phyloP scores from a whole-genome alignment of 2,113 vertebrate species.

The Indicator maculatus region DNA sequence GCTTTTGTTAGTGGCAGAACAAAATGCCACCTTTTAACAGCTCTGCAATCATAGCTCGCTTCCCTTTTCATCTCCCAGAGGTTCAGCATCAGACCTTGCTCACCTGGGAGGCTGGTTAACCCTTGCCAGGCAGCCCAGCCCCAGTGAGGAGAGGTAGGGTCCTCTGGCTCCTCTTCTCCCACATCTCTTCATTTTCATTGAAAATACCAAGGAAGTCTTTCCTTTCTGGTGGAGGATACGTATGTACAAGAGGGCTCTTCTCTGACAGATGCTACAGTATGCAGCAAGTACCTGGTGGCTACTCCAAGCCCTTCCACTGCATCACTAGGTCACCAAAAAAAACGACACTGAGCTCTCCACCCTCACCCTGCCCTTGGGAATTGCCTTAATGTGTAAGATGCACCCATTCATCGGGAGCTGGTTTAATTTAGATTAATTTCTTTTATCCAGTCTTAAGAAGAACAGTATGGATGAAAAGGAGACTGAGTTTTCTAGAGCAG shows the following conservation, averaged over 20 bases:
- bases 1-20: slow-evolving; percentile 54
- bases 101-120: slow-evolving; percentile 23
- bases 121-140: background rate
- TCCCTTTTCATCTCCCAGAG: slow-evolving; percentile 44
- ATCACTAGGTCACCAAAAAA: background rate
- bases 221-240: background rate
- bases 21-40: slow-evolving; percentile 59
- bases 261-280: background rate
- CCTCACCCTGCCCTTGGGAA: background rate
- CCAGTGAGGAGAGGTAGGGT: accelerated
- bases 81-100: background rate
- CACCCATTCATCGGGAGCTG: background rate
- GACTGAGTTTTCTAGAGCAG: background rate
- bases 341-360: background rate
- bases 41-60: slow-evolving; percentile 2
- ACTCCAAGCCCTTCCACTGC: background rate
- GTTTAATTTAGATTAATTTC: background rate
- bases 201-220: background rate
- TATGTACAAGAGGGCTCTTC: background rate
- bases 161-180: background rate
- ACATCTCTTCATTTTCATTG: background rate
- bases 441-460: background rate
- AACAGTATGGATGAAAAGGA: background rate
- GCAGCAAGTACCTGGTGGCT: background rate
- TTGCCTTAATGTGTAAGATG: background rate